Base-by-base conservation (phyloP, 2,888 invertebrate species). In the Nycteola revayana region DNA sequence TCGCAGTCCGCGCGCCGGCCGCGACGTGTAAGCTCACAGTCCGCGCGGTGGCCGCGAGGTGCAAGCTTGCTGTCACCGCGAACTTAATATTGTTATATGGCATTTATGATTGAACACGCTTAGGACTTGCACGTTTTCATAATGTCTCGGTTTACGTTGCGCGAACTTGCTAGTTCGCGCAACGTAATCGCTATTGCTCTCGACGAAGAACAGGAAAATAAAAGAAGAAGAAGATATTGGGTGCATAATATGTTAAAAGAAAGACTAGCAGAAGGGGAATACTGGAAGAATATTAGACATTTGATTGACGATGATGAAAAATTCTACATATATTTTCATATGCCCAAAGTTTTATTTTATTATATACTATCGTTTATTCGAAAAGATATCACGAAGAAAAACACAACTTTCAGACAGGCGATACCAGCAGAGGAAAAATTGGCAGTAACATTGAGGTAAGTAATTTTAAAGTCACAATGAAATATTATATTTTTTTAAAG, bases 331-430 rank as follows among this genome's bases (percentile, higher is more conserved):
- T n/a, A n/a, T n/a, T n/a, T n/a, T n/a, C n/a, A n/a, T n/a, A 36
- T 36, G 36, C 31, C 26, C 21, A 22, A 27, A 31, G 31, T 23
- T 27, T 11, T 36, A 18, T 36, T 36, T 36, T 28, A 32, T 32
- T 14, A 36, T 26, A 36, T 36, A 21, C 26, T 36, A 18, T 28
- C 26, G 18, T 17, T 22, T 31, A 32, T 36, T 31, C 31, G 26
- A 32, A 24, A 30, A 17, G 26, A 14, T 7, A 37, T 37, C 32
- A 32, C 28, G 28, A 37, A 32, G 32, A 28, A 32, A 27, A 37
- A 37, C 27, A 37, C 32, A 27, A 32, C 8, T 8, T 37, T 37
- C 28, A 28, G 36, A 36, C 25, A 32, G 31, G 32, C 36, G 26
- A 32, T 36, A 22, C 24, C 36, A 36, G 31, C 36, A 22, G 31